phyloP scores from a whole-genome alignment of 2,797 vertebrate species.

The Eidolon dupreanum region DNA sequence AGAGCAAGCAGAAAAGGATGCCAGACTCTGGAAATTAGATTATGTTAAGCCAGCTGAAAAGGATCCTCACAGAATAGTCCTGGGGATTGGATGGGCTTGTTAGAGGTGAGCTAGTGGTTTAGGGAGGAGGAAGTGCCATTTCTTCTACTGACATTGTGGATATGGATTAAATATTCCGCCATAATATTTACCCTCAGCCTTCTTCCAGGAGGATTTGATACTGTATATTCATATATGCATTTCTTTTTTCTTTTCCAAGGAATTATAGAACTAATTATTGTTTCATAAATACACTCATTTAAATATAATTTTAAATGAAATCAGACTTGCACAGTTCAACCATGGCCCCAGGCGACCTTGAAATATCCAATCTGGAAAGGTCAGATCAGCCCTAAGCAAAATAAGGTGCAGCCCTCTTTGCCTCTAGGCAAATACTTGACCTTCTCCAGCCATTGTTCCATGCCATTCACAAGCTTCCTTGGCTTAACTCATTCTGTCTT shows the following conservation, averaged over 20 bases:
- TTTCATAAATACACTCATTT: neutral
- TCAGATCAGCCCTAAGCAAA: neutral
- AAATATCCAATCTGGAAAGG: neutral
- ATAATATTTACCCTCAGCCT: neutral
- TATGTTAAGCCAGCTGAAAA: neutral
- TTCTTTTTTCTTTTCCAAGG: neutral
- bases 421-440: neutral
- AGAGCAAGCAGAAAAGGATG: neutral
- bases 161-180: neutral
- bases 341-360: neutral
- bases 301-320: constrained; percentile 15
- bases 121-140: neutral
- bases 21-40: neutral
- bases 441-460: neutral
- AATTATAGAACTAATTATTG: neutral
- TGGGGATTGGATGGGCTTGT: neutral
- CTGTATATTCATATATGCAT: neutral
- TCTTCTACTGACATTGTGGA: neutral
- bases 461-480: neutral
- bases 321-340: neutral
- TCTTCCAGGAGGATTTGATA: neutral
- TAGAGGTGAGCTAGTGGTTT: neutral
- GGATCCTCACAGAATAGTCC: fast-evolving
- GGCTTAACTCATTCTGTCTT: neutral
- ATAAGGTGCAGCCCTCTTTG: neutral